Percentiles rank a stretch among this genome's conserved stretches.
Conservation (phyloP, 2,797 vertebrate genomes). For the Melanogrammus aeglefinus region DNA sequence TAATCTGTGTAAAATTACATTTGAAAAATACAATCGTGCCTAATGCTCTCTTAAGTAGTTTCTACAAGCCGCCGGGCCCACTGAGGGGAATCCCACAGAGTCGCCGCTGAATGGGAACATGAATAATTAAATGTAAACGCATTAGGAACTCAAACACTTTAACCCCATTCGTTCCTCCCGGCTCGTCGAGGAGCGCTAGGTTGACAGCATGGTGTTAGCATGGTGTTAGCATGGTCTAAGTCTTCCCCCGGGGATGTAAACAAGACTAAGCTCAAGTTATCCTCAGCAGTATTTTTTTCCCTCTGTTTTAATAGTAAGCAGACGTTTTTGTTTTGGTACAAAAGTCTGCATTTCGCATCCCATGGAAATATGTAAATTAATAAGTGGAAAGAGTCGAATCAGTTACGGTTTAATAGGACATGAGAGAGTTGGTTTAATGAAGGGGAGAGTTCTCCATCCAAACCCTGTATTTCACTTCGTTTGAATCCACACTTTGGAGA, state of each 20-base stretch:
- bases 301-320: neutral
- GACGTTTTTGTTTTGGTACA: neutral
- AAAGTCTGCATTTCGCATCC: neutral
- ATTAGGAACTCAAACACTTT: constrained; percentile 52
- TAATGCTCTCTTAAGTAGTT: constrained; percentile 10
- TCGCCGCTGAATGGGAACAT: constrained; percentile 55
- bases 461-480: too few species aligned
- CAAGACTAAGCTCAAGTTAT: neutral
- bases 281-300: neutral
- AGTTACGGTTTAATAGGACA: too few species aligned
- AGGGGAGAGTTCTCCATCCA: too few species aligned
- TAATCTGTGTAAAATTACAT: neutral
- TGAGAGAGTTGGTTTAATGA: too few species aligned
- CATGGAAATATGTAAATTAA: neutral
- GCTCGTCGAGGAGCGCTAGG: constrained; percentile 11
- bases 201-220: neutral
- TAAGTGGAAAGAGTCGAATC: too few species aligned
- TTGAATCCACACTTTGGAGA: too few species aligned
- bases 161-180: constrained; percentile 33
- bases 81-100: constrained; percentile 24
- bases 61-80: constrained; percentile 23
- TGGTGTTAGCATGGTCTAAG: neutral
- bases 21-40: neutral
- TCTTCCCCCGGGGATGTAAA: neutral
- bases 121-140: constrained; percentile 54